phyloP scores from a whole-genome alignment of 2,113 vertebrate species.

The Pelmatolapia mariae region DNA sequence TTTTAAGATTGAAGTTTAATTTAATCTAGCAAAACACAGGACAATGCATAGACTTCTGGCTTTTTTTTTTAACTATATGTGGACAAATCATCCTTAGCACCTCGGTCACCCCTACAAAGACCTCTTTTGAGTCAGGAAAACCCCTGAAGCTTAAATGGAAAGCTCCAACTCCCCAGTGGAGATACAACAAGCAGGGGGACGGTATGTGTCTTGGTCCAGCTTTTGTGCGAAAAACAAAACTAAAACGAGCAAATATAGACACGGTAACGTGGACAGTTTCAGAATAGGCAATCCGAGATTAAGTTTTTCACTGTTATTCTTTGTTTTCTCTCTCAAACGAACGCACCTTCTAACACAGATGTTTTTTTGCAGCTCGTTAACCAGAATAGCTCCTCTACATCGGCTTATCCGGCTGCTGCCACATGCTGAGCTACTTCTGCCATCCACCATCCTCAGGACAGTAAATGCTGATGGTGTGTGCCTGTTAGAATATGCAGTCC shows the following conservation, averaged over 20 bases:
- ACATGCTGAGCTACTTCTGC: slow-evolving; percentile 30
- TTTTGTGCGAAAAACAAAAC: not conserved
- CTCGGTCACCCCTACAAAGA: not conserved
- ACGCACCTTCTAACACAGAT: not conserved
- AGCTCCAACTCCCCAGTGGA: not conserved
- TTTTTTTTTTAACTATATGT: not conserved
- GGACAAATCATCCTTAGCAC: not conserved
- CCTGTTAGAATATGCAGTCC: not conserved
- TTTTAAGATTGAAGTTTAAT: not conserved
- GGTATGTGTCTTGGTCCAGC: not conserved
- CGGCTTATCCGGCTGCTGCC: slow-evolving; percentile 29
- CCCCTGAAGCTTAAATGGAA: not conserved
- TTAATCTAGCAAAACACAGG: not conserved
- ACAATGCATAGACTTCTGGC: not conserved
- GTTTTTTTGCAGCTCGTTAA: slow-evolving; percentile 49
- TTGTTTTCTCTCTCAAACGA: not conserved
- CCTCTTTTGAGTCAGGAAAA: not conserved
- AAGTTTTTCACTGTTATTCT: not conserved
- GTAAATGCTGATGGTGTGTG: slow-evolving; percentile 10
- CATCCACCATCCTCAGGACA: slow-evolving; percentile 10
- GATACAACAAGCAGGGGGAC: not conserved
- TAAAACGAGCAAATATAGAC: not conserved
- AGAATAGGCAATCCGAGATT: not conserved
- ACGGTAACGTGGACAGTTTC: not conserved
- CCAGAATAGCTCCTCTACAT: slow-evolving; percentile 22